Evolutionary conservation across 1,140 invertebrate species (phyloP), one percentile per base, ranked within the genome.

Genomic region (Marisa cornuarietis): DNA sequence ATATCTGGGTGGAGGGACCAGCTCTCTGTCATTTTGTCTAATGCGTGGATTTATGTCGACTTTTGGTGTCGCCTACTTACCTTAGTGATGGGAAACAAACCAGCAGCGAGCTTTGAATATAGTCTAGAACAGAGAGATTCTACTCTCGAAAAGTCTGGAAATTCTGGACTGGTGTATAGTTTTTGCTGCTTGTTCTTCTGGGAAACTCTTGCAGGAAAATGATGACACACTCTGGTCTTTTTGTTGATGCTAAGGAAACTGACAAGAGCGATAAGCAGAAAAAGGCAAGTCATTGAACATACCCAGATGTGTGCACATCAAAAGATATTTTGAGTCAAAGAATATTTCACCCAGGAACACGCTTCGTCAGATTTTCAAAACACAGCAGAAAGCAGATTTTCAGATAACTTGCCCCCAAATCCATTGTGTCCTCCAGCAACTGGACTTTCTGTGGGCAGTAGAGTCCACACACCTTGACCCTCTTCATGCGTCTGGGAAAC

Each of bases 361-460:
- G 31, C 31, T 42, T 42, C 6, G 31, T 42, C 62, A 3, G 18
- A 7, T n/a, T 63, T 20, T n/a, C 7, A 63, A 4, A 18, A 18
- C 18, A 18, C 4, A 58, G 9, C 54, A 58, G 11, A 58, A 58
- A 58, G 8, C 54, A 42, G 31, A 42, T 42, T 42, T 42, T 4
- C 31, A 42, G 3, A n/a, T 54, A 54, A 11, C 71, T 54, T 22
- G 62, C 73, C 73, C 4, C 6, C 0, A 75, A 26, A 61, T 26
- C 20, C n/a, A 24, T 63, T 24, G 69, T 77, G 0, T 54, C 63
- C 20, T 52, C 58, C 49, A 77, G 16, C 31, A 66, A 18, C 49
- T 31, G 0, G 18, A 49, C 10, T 69, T 77, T 77, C 22, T 54
- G 11, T 24, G 76, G 76, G 24, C 76, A 77, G 65, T 77, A 77